Percentiles rank a stretch among this genome's conserved stretches.
Evolutionary conservation across 2,888 invertebrate genomes (phyloP).

Genomic region (Tortricodes alternella): DNA sequence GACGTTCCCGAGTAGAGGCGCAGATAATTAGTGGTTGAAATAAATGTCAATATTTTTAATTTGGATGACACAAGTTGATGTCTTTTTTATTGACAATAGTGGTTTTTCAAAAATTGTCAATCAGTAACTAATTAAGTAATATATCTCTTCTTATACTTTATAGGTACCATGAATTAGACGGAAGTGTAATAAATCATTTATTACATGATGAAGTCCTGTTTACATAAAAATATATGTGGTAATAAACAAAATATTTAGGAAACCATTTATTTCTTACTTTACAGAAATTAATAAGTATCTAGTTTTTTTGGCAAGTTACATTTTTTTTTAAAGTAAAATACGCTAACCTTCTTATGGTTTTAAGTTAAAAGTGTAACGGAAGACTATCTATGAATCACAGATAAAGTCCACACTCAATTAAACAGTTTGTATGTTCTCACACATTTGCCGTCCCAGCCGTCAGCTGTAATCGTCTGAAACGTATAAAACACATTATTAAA

Average conservation of each 20-base stretch:
- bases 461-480: slow-evolving; percentile 62
- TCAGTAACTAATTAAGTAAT: too few relatives aligned
- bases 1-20: too few relatives aligned
- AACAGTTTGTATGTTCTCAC: slow-evolving; percentile 53
- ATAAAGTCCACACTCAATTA: slow-evolving; percentile 30
- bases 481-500: slow-evolving; percentile 12
- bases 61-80: too few relatives aligned
- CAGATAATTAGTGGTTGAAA: too few relatives aligned
- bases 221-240: too few relatives aligned
- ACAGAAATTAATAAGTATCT: background rate
- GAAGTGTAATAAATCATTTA: too few relatives aligned
- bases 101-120: too few relatives aligned
- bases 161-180: too few relatives aligned
- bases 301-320: background rate
- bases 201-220: too few relatives aligned
- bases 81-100: too few relatives aligned
- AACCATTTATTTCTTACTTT: background rate
- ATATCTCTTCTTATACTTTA: too few relatives aligned
- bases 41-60: too few relatives aligned
- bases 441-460: slow-evolving; percentile 60
- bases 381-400: background rate
- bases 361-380: background rate
- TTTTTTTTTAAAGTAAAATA: background rate
- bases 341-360: background rate
- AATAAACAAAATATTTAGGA: background rate